These are phyloP conservation scores for Callosobruchus maculatus DNA, from an alignment of 2,888 invertebrate species.

Conservation along the genomic window DNA sequence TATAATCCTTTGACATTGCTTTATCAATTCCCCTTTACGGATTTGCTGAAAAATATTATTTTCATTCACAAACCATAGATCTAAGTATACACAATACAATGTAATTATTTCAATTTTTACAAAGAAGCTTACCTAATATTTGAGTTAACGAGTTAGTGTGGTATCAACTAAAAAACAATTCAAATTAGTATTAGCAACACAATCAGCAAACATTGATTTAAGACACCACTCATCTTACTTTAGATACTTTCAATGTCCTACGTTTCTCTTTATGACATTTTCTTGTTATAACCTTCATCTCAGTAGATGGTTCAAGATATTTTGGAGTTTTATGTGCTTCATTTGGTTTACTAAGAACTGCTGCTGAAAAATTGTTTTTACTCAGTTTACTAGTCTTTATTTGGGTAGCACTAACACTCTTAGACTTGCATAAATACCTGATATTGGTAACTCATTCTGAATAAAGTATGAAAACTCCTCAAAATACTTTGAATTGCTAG, in stretches of 20 bases:
- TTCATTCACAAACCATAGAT: no score
- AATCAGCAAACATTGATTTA: background rate
- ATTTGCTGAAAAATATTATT: background rate
- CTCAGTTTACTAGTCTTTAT: no score
- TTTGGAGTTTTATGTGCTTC: background rate
- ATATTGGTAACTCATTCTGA: conserved; percentile 21
- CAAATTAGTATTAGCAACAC: background rate
- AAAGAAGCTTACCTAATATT: no score
- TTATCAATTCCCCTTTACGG: background rate
- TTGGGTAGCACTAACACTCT: no score
- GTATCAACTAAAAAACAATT: no score
- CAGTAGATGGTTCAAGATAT: background rate
- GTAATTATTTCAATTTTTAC: no score
- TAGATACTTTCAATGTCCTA: background rate
- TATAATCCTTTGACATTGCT: conserved; percentile 24
- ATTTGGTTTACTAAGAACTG: background rate
- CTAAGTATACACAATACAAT: no score
- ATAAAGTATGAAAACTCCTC: conserved; percentile 3
- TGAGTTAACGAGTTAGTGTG: no score
- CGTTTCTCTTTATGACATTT: background rate
- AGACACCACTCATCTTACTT: background rate
- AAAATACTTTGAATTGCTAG: conserved; percentile 47
- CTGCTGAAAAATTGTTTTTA: background rate
- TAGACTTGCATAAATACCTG: no score
- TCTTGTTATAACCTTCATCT: background rate